Percentiles rank a stretch among this genome's conserved stretches.
These are phyloP conservation scores for Eurosta solidaginis DNA, from an alignment of 1,140 invertebrate genomes.

Conservation along the genomic window DNA sequence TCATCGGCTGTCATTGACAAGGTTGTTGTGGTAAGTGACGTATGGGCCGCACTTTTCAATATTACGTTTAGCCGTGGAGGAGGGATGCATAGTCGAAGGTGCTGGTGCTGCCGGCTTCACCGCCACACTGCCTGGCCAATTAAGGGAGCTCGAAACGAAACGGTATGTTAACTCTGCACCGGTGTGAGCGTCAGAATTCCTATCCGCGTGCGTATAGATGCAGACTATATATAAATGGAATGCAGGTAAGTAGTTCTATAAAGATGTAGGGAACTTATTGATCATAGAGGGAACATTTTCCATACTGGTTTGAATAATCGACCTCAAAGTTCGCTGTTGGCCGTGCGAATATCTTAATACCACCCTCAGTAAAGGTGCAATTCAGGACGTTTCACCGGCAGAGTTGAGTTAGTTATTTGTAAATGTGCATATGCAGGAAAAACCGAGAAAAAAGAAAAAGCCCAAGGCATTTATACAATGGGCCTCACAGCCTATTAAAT, in stretches of 20 bases:
- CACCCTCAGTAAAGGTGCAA: too few relatives aligned
- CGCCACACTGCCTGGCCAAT: not conserved
- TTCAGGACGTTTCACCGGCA: too few relatives aligned
- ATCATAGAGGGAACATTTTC: too few relatives aligned
- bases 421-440: constrained; percentile 68
- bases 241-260: not conserved
- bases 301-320: too few relatives aligned
- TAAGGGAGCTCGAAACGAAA: not conserved
- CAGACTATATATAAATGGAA: constrained; percentile 48
- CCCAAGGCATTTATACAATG: constrained; percentile 99
- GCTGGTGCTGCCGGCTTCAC: not conserved
- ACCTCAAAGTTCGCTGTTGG: too few relatives aligned
- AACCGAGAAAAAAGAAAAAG: constrained; percentile 75
- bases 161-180: not conserved
- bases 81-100: not conserved
- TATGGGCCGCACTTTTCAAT: not conserved
- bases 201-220: constrained; percentile 89
- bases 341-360: too few relatives aligned
- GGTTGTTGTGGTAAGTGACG: not conserved
- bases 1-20: not conserved
- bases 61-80: not conserved
- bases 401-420: too few relatives aligned
- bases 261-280: too few relatives aligned
- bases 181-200: too few relatives aligned
- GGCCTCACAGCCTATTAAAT: constrained; percentile 82